These are phyloP conservation scores for Anguilla pacifica DNA, from an alignment of 2,797 vertebrate genomes.

Conservation along the genomic window DNA sequence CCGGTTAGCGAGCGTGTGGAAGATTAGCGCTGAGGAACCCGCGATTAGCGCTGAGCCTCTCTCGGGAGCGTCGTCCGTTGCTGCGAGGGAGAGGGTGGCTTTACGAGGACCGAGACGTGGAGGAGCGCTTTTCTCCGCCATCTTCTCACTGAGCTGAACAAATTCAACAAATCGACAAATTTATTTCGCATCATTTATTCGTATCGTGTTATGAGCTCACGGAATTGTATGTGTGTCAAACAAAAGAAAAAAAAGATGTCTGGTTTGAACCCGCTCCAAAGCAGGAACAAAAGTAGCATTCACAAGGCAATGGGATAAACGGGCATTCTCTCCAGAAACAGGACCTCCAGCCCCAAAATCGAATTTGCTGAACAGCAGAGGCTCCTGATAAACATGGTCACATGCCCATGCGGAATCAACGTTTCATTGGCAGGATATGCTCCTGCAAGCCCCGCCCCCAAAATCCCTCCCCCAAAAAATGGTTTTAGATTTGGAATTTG, in stretches of 20 bases:
- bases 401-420: background rate
- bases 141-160: background rate
- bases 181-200: background rate
- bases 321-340: background rate
- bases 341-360: background rate
- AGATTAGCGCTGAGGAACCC: conserved; percentile 12
- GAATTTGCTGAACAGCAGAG: background rate
- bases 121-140: background rate
- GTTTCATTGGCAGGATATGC: background rate
- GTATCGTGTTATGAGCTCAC: background rate
- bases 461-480: background rate
- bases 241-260: background rate
- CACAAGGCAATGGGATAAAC: background rate
- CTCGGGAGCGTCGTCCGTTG: background rate
- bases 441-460: background rate
- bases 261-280: background rate
- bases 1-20: background rate
- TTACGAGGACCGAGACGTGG: background rate
- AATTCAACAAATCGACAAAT: background rate
- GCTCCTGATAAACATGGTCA: conserved; percentile 13
- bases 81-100: background rate
- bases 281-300: background rate
- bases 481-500: background rate
- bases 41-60: conserved; percentile 8
- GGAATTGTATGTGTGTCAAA: background rate